Percentiles rank a stretch among this genome's conserved stretches.
Evolutionary conservation across 92 coral and sea anemone genomes (phyloP).

Genomic region (Pocillopora meandrina): DNA sequence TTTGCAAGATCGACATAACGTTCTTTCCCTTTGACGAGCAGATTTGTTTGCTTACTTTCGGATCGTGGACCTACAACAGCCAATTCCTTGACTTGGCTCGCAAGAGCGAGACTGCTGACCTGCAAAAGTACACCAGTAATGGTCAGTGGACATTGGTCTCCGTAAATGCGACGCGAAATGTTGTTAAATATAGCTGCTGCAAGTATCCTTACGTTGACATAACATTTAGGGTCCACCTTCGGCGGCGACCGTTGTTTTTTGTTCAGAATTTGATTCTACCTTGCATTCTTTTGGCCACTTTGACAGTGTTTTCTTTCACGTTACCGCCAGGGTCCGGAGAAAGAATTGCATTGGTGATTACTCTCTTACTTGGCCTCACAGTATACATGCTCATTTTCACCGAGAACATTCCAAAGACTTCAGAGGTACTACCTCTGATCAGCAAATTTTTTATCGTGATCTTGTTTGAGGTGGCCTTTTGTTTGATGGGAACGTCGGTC

Average conservation of each 20-base stretch:
- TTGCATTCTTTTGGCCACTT: conserved; percentile 77
- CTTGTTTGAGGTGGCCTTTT: conserved; percentile 76
- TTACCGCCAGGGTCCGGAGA: conserved; percentile 94
- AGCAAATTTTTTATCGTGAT: conserved; percentile 85
- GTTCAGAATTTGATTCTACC: conserved; percentile 89
- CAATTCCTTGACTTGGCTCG: conserved; percentile 67
- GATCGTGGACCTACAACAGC: conserved; percentile 90
- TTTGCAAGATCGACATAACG: conserved; percentile 93
- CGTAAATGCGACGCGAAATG: conserved; percentile 61
- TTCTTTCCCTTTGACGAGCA: conserved; percentile 94
- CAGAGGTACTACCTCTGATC: conserved; percentile 82
- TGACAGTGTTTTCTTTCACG: conserved; percentile 82
- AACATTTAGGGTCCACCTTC: conserved; percentile 77
- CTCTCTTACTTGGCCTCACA: conserved; percentile 85
- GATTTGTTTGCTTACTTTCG: conserved; percentile 75
- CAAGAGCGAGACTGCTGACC: conserved; percentile 66
- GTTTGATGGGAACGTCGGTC: conserved; percentile 80
- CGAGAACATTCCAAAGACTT: conserved; percentile 87
- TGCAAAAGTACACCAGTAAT: conserved; percentile 82
- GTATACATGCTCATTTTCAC: conserved; percentile 97
- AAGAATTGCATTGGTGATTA: conserved; percentile 86
- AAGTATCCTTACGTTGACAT: conserved; percentile 71
- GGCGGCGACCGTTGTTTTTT: conserved; percentile 83
- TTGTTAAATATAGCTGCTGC: conserved; percentile 82
- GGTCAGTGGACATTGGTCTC: conserved; percentile 88